Base-by-base conservation (phyloP, 2,888 invertebrate genomes). In the Eupithecia insigniata region DNA sequence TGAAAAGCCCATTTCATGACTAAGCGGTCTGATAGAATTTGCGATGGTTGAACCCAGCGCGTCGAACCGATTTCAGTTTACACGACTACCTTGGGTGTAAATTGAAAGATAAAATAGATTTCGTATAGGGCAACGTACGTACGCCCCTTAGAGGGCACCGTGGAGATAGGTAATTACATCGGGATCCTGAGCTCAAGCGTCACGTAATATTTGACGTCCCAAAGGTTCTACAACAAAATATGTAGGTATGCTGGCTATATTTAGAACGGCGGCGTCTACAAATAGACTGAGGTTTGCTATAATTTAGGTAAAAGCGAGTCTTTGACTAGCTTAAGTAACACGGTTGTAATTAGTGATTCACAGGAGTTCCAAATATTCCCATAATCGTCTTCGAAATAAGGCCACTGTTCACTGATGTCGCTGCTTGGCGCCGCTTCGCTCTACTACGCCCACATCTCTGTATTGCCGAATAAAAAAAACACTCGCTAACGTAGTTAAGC, bases 371-470 rank as follows among this genome's bases (percentile, higher is more conserved):
- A 67, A 69, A n/a, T n/a, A n/a, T n/a, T n/a, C n/a, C n/a, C n/a
- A n/a, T 75, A 71, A 34, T 67, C 67, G 65, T 66, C 51, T 58
- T 73, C 73, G 74, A 62, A 75, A 77, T 75, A 74, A 75, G 76
- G 76, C 62, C 70, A 68, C 67, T 69, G 71, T 74, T 70, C 76
- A 72, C 70, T 73, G 69, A 66, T 72, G 75, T 64, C 73, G 74
- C 60, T 74, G 74, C 60, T 74, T 76, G 58, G 67, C 68, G 73
- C 67, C 65, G 72, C 39, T 78, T 70, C 82, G 86, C 76, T 84
- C 89, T 85, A 89, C 79, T 87, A 89, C 83, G 76, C 84, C 81
- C 84, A 81, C 81, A 84, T 87, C 87, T 82, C 82, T 74, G 80
- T 80, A 84, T 76, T n/a, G 74, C 79, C 79, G 34, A 60, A 58